phyloP scores from a whole-genome alignment of 2,113 vertebrate species.

The Vicugna pacos region DNA sequence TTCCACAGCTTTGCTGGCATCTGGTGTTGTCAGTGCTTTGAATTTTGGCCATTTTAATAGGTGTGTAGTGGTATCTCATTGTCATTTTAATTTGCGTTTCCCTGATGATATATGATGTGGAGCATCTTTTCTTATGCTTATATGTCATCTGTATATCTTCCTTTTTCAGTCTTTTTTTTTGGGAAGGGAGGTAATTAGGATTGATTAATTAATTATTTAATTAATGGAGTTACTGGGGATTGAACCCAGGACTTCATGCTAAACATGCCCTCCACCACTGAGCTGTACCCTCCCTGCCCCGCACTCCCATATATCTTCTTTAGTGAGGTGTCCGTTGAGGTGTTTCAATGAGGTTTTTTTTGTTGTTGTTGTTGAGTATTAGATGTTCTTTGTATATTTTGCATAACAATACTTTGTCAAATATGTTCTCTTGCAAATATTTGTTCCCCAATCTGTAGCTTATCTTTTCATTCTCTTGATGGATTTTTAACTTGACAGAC shows the following conservation, averaged over 20 bases:
- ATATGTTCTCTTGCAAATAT: neutral
- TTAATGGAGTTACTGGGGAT: too few relatives aligned
- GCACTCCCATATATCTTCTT: neutral
- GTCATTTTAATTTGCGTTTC: constrained; percentile 19
- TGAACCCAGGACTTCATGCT: too few relatives aligned
- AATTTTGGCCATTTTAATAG: constrained; percentile 1
- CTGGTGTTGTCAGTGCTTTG: neutral
- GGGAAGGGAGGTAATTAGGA: too few relatives aligned
- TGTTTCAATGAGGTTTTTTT: neutral
- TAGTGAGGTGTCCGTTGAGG: neutral
- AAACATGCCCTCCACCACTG: too few relatives aligned
- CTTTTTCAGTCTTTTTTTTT: neutral
- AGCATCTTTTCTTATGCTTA: neutral
- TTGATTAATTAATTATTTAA: too few relatives aligned
- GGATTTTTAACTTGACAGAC: neutral
- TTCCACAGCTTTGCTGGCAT: neutral
- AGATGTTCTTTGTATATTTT: constrained; percentile 12
- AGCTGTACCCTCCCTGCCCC: too few relatives aligned
- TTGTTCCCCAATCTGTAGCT: neutral
- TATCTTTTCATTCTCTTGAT: constrained; percentile 10
- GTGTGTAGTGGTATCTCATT: neutral
- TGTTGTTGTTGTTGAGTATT: neutral
- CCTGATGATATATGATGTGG: neutral
- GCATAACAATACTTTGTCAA: neutral
- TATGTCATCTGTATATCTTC: neutral